Evolutionary conservation across 2,888 invertebrate species (phyloP).

Genomic region (Willowsia nigromaculata): DNA sequence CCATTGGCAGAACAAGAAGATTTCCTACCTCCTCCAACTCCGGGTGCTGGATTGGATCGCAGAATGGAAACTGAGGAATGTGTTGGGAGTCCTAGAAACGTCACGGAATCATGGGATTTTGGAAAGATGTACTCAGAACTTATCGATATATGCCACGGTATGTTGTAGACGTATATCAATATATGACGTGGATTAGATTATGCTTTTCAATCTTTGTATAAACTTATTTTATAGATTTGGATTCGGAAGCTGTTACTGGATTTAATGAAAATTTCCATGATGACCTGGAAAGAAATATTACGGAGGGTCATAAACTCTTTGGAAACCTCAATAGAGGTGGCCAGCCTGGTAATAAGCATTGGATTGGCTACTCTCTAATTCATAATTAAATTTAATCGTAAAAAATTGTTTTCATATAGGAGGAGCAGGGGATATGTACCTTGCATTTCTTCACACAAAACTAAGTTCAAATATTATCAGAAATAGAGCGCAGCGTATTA

Average conservation of each 20-base stretch:
- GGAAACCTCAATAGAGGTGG: slow-evolving; percentile 36
- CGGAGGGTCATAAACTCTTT: background rate
- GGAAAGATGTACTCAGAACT: slow-evolving; percentile 19
- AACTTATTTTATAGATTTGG: background rate
- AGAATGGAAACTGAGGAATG: background rate
- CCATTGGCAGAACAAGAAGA: background rate
- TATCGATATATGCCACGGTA: slow-evolving; percentile 42
- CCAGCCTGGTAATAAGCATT: no score
- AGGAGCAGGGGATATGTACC: slow-evolving; percentile 17
- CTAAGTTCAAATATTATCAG: slow-evolving; percentile 17
- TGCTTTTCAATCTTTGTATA: background rate
- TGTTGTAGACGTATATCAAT: background rate
- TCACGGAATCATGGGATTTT: slow-evolving; percentile 4
- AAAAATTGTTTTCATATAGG: no score
- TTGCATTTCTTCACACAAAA: slow-evolving; percentile 45
- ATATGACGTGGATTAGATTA: background rate
- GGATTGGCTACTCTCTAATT: background rate
- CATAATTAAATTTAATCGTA: no score
- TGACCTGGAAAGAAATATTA: slow-evolving; percentile 34
- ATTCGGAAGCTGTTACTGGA: background rate
- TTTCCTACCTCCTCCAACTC: slow-evolving; percentile 50
- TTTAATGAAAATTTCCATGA: slow-evolving; percentile 38
- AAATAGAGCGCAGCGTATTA: slow-evolving; percentile 40
- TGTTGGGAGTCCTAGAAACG: background rate
- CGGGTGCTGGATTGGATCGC: background rate